Conservation (phyloP, 2,888 invertebrate species). For the Brachyopa scutellaris region DNA sequence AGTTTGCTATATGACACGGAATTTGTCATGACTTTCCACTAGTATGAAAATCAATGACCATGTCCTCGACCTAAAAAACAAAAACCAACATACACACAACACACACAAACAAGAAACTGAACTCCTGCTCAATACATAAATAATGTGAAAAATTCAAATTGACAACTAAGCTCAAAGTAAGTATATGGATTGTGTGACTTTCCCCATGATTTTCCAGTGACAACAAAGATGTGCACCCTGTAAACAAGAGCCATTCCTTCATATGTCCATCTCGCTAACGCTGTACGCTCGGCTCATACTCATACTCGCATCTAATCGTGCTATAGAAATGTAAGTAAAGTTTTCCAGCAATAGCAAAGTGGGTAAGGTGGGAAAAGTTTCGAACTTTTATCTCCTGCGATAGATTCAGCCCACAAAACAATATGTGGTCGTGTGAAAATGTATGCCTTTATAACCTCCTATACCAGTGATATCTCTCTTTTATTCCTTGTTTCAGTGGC, state of each 20-base stretch:
- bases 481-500: conserved; percentile 56
- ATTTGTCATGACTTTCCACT: conserved; percentile 63
- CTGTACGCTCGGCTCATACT: not conserved
- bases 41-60: conserved; percentile 68
- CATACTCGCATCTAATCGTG: too few relatives aligned
- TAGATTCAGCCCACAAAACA: conserved; percentile 59
- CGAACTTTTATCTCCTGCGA: conserved; percentile 57
- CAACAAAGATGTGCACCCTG: conserved; percentile 66
- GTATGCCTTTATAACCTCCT: conserved; percentile 65
- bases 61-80: conserved; percentile 59
- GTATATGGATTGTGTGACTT: conserved; percentile 60
- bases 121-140: conserved; percentile 51
- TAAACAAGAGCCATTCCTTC: conserved; percentile 68
- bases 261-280: conserved; percentile 57
- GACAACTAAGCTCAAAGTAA: conserved; percentile 68
- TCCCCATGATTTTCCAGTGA: conserved; percentile 56
- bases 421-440: conserved; percentile 70
- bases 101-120: too few relatives aligned
- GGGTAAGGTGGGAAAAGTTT: conserved; percentile 45
- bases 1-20: conserved; percentile 67
- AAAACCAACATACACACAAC: too few relatives aligned
- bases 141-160: conserved; percentile 69
- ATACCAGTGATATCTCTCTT: conserved; percentile 62
- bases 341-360: conserved; percentile 32
- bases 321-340: conserved; percentile 34